Evolutionary conservation across 2,113 vertebrate species (phyloP).

Genomic region (Hemichromis elongatus): DNA sequence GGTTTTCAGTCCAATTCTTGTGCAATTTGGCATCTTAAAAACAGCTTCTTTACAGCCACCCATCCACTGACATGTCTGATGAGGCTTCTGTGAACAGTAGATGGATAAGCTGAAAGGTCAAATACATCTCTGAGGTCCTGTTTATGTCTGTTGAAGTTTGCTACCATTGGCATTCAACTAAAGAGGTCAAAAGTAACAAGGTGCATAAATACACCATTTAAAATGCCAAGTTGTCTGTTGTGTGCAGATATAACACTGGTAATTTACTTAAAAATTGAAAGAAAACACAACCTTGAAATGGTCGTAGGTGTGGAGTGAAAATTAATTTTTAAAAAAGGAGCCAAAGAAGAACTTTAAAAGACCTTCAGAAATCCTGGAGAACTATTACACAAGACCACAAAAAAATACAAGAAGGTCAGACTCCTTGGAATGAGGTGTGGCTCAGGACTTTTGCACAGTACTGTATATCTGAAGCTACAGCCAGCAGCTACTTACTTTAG

Average conservation of each 20-base stretch:
- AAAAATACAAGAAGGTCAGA: background rate
- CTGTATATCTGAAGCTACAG: background rate
- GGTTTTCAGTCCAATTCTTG: background rate
- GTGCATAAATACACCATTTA: background rate
- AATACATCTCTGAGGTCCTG: background rate
- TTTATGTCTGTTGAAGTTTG: background rate
- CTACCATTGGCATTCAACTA: background rate
- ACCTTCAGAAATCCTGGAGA: background rate
- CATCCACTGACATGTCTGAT: background rate
- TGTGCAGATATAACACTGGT: background rate
- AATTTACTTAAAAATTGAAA: background rate
- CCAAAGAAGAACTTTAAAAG: background rate
- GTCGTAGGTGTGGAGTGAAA: background rate
- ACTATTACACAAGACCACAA: background rate
- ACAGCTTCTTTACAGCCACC: fast-evolving
- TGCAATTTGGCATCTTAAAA: background rate
- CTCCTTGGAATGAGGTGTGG: background rate
- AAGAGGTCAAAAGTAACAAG: no score
- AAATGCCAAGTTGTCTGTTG: background rate
- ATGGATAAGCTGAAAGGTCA: background rate
- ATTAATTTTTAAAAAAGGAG: fast-evolving
- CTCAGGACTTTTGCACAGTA: background rate
- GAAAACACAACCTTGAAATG: background rate
- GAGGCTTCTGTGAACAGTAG: background rate
- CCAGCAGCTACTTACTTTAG: background rate